These are phyloP conservation scores for Armadillidium nasatum DNA, from an alignment of 1,140 invertebrate species.

Conservation along the genomic window DNA sequence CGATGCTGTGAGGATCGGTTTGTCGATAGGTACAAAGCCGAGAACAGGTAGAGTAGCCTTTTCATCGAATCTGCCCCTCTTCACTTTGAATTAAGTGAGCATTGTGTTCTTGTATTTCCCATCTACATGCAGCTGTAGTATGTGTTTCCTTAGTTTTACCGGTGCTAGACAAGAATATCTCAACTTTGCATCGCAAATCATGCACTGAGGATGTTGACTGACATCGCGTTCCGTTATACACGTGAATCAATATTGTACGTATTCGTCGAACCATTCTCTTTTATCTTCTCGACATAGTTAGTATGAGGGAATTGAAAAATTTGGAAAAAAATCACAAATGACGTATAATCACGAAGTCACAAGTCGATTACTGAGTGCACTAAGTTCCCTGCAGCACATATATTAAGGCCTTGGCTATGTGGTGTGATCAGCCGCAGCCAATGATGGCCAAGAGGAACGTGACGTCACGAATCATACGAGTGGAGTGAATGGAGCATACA, in stretches of 20 bases:
- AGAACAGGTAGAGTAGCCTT: slow-evolving; percentile 29
- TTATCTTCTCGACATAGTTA: no score
- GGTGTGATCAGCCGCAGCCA: no score
- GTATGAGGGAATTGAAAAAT: slow-evolving; percentile 4
- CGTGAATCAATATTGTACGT: slow-evolving; percentile 26
- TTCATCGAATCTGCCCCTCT: slow-evolving; percentile 26
- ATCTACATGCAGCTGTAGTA: slow-evolving; percentile 30
- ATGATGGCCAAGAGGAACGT: no score
- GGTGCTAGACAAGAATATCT: slow-evolving; percentile 24
- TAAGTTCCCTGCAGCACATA: no score
- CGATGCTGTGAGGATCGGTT: neutral
- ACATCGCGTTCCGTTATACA: slow-evolving; percentile 20
- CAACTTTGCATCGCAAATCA: slow-evolving; percentile 8
- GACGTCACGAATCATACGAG: no score
- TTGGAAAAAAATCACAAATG: neutral
- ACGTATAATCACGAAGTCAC: no score
- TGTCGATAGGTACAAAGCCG: slow-evolving; percentile 27
- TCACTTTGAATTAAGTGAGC: slow-evolving; percentile 16
- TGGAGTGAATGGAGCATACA: no score
- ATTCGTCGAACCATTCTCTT: slow-evolving; percentile 22
- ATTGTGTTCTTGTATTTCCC: slow-evolving; percentile 28
- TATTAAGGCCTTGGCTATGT: no score
- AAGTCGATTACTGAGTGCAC: no score
- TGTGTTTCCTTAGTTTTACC: slow-evolving; percentile 21
- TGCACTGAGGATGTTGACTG: slow-evolving; percentile 25